These are phyloP conservation scores for Cynopterus sphinx DNA, from an alignment of 2,797 vertebrate species.

Conservation along the genomic window DNA sequence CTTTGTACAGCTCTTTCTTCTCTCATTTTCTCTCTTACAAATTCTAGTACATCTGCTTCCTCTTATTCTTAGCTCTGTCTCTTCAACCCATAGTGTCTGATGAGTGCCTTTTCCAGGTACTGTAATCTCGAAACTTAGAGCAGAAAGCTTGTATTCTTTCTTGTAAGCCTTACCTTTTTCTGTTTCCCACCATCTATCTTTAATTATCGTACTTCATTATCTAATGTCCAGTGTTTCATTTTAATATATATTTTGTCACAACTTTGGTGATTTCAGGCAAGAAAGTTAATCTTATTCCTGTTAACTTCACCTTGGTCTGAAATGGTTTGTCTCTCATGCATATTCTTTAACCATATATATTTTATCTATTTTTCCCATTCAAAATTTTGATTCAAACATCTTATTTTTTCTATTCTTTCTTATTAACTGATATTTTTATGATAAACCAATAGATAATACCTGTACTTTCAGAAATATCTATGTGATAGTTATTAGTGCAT, in stretches of 20 bases:
- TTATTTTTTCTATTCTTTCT: background rate
- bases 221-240: background rate
- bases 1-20: background rate
- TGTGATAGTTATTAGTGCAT: background rate
- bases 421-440: background rate
- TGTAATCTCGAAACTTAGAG: background rate
- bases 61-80: background rate
- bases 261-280: background rate
- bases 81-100: background rate
- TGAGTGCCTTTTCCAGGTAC: background rate
- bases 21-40: background rate
- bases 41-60: background rate
- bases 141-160: background rate
- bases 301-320: background rate
- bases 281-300: background rate
- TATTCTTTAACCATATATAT: background rate
- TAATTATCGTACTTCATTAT: background rate
- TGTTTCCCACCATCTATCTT: background rate
- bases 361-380: background rate
- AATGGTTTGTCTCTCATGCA: background rate
- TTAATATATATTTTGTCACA: background rate
- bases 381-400: background rate
- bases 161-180: background rate
- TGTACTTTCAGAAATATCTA: background rate
- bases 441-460: background rate